A percentile compares a stretch with the other conserved stretches of the same genome.
Evolutionary conservation across 2,797 vertebrate species (phyloP).

Genomic region (Dermochelys coriacea): DNA sequence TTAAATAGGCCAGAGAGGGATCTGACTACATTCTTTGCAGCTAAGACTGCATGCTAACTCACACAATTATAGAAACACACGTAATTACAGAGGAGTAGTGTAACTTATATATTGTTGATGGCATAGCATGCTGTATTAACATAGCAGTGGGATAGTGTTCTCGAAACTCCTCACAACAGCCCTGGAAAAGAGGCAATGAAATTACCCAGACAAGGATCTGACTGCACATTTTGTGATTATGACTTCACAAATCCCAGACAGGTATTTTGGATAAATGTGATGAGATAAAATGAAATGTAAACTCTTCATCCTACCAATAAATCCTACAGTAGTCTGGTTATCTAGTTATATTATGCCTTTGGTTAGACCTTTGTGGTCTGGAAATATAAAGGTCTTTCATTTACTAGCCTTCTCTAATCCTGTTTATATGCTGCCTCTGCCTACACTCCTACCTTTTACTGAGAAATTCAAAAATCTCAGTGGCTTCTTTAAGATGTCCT

Average conservation of each 20-base stretch:
- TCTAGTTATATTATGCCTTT: background rate
- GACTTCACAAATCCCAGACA: background rate
- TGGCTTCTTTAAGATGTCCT: background rate
- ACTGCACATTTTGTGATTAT: background rate
- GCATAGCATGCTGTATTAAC: background rate
- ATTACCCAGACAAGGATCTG: background rate
- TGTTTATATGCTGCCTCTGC: background rate
- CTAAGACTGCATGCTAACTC: background rate
- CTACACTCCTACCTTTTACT: rapidly evolving
- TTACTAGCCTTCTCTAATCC: background rate
- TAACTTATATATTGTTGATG: background rate
- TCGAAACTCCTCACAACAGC: background rate
- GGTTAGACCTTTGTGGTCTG: background rate
- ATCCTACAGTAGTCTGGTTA: background rate
- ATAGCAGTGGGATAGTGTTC: background rate
- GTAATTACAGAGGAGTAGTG: background rate
- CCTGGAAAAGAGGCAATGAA: background rate
- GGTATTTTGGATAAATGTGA: rapidly evolving
- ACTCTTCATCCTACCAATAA: background rate
- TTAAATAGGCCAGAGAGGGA: background rate
- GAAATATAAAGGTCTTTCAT: background rate
- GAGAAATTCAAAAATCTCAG: background rate
- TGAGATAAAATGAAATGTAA: background rate
- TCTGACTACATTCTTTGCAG: background rate
- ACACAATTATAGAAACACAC: background rate